phyloP scores from a whole-genome alignment of 1,140 invertebrate species.

The Cryptotermes secundus region DNA sequence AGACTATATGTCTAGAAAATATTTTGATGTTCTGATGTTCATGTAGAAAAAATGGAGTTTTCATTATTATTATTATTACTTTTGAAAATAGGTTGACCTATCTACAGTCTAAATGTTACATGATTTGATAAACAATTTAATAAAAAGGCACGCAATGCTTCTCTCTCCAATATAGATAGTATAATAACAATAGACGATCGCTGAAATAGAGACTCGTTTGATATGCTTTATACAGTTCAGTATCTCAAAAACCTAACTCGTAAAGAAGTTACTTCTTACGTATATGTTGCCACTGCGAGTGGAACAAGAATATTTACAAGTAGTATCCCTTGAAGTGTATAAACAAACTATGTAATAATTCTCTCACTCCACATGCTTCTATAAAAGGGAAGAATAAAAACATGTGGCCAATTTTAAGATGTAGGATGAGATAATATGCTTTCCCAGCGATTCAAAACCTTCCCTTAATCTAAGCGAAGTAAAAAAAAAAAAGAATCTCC shows the following conservation, averaged over 20 bases:
- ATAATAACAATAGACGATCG: conserved; percentile 9
- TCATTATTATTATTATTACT: too few relatives aligned
- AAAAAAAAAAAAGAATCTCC: neutral
- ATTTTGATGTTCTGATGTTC: neutral
- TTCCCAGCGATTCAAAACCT: too few relatives aligned
- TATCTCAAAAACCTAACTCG: too few relatives aligned
- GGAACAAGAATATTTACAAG: neutral
- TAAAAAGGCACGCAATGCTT: conserved; percentile 4
- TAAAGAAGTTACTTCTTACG: too few relatives aligned
- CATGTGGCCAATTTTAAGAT: neutral
- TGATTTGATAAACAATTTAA: neutral
- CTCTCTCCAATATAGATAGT: neutral
- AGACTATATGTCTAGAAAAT: neutral
- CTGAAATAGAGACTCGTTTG: neutral
- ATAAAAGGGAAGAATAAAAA: neutral
- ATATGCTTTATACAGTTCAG: conserved; percentile 12
- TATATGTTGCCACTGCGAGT: neutral
- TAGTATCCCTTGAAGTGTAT: neutral
- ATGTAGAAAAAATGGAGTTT: conserved; percentile 11
- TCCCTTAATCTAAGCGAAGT: neutral
- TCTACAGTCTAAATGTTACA: neutral
- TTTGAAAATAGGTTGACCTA: neutral
- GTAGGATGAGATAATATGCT: too few relatives aligned
- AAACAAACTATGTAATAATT: neutral
- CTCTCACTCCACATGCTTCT: neutral